Evolutionary conservation across 1,140 invertebrate species (phyloP).

Genomic region (Macrobrachium rosenbergii): DNA sequence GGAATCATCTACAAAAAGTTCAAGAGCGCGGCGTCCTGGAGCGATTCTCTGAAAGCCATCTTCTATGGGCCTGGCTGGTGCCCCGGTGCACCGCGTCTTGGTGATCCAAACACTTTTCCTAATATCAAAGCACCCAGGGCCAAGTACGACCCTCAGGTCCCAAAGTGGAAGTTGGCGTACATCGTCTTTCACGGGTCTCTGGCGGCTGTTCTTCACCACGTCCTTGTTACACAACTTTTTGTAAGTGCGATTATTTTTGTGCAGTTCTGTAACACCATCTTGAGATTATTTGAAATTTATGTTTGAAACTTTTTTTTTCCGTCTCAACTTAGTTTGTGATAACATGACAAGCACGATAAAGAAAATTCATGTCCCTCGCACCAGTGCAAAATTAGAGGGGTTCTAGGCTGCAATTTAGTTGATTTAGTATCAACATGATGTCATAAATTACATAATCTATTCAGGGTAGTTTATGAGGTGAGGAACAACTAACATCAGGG

Average conservation of each 20-base stretch:
- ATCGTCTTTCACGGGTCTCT: slow-evolving; percentile 14
- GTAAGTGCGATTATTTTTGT: slow-evolving; percentile 1
- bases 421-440: too few relatives aligned
- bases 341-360: too few relatives aligned
- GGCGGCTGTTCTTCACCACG: slow-evolving; percentile 8
- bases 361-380: too few relatives aligned
- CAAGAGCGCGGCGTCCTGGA: slow-evolving; percentile 23
- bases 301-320: background rate
- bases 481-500: too few relatives aligned
- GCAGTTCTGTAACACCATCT: background rate
- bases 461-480: too few relatives aligned
- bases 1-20: slow-evolving; percentile 24
- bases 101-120: slow-evolving; percentile 1
- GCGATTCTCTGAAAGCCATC: slow-evolving; percentile 32
- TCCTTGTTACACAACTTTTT: background rate
- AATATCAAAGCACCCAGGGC: background rate
- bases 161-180: slow-evolving; percentile 11
- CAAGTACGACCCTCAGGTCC: slow-evolving; percentile 37
- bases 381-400: too few relatives aligned
- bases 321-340: too few relatives aligned
- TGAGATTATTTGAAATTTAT: background rate
- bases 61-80: slow-evolving; percentile 52
- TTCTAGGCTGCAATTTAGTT: too few relatives aligned
- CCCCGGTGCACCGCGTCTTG: slow-evolving; percentile 36
- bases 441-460: too few relatives aligned